Evolutionary conservation across 2,113 vertebrate genomes (phyloP).

Genomic region (Bothrops jararaca): DNA sequence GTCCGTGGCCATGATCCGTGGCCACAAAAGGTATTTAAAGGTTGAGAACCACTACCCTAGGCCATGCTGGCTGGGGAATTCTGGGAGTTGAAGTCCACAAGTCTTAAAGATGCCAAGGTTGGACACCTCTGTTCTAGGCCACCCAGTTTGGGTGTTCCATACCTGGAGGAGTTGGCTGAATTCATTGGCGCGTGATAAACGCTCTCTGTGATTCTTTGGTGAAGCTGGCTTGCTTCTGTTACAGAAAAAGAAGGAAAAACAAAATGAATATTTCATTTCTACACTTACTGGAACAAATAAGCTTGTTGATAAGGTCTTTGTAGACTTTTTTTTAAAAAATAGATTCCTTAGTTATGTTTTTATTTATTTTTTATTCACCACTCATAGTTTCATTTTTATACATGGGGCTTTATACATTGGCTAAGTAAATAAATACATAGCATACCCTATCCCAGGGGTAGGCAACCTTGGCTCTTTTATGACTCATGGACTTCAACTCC

Average conservation of each 20-base stretch:
- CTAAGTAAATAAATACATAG: neutral
- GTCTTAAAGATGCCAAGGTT: neutral
- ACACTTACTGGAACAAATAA: neutral
- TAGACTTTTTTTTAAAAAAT: neutral
- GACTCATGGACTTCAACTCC: too few species aligned
- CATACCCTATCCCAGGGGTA: neutral
- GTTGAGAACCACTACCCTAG: neutral
- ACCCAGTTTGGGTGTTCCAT: constrained; percentile 1
- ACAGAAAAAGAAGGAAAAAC: constrained; percentile 42
- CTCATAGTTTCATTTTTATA: neutral
- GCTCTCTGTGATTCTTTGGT: constrained; percentile 83
- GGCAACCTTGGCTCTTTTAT: too few species aligned
- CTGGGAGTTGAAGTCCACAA: neutral
- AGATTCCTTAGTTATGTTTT: neutral
- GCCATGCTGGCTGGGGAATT: neutral
- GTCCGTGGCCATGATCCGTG: neutral
- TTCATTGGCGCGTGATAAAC: constrained; percentile 83
- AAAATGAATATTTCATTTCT: neutral
- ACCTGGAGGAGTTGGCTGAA: constrained; percentile 68
- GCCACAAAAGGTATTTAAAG: neutral
- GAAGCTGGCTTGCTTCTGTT: constrained; percentile 85
- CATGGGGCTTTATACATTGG: neutral
- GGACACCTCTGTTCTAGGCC: neutral
- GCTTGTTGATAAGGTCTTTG: neutral
- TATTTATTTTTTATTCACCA: neutral